Conservation (phyloP, 2,113 vertebrate species). For the Picathartes gymnocephalus region DNA sequence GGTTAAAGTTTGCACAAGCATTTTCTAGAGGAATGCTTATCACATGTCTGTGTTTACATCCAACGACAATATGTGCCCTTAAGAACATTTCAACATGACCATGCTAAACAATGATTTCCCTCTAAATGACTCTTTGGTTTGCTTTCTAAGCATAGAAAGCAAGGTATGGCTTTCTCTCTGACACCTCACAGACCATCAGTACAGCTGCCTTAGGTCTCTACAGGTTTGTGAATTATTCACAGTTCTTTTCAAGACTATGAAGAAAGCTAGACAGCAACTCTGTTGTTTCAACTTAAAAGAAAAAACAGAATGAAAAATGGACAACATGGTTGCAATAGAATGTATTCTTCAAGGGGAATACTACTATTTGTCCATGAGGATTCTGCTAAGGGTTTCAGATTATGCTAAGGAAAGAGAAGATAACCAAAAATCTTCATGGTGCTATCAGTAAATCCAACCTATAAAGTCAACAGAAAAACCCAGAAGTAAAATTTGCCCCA, state of each 20-base stretch:
- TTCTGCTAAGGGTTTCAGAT: background rate
- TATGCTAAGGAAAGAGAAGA: background rate
- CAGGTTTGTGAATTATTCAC: background rate
- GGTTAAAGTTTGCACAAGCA: background rate
- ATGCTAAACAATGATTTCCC: background rate
- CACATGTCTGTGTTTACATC: background rate
- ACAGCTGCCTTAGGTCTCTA: background rate
- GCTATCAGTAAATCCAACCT: background rate
- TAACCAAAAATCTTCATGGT: background rate
- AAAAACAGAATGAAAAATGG: background rate
- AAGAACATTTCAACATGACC: background rate
- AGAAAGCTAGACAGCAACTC: background rate
- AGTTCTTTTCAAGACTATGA: background rate
- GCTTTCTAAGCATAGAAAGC: background rate
- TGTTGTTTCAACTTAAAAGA: background rate
- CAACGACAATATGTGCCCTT: background rate
- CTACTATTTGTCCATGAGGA: background rate
- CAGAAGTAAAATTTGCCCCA: background rate
- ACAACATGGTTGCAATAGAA: background rate
- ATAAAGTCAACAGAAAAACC: background rate
- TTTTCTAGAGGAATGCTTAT: background rate
- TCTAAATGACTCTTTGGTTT: background rate
- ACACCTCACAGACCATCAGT: background rate
- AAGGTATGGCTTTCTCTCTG: background rate
- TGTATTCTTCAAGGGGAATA: background rate